These are phyloP conservation scores for Venusia cambrica DNA, from an alignment of 2,888 invertebrate species.

Conservation along the genomic window DNA sequence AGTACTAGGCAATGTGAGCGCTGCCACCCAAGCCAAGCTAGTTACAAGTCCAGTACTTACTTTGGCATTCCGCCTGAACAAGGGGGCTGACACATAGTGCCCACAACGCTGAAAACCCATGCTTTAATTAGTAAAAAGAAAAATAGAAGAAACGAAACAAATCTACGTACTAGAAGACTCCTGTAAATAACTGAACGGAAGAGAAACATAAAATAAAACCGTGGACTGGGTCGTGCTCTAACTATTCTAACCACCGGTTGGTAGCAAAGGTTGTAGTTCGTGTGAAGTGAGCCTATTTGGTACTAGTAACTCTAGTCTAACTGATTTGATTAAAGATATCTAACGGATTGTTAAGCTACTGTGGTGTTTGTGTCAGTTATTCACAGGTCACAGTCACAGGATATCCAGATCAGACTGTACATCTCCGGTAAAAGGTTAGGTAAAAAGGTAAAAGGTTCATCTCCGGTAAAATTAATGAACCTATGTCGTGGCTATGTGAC, in stretches of 20 bases:
- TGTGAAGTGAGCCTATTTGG: no score
- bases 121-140: slow-evolving; percentile 74
- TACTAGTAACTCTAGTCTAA: no score
- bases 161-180: slow-evolving; percentile 50
- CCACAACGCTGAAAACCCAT: slow-evolving; percentile 81
- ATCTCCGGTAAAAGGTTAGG: no score
- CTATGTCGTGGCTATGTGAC: slow-evolving; percentile 29
- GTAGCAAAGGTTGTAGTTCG: no score
- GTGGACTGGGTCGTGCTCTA: slow-evolving; percentile 57
- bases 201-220: slow-evolving; percentile 35
- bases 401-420: no score
- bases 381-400: no score
- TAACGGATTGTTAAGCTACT: no score
- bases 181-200: slow-evolving; percentile 70
- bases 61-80: slow-evolving; percentile 79
- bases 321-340: no score
- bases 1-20: slow-evolving; percentile 33
- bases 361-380: no score
- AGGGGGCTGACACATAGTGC: slow-evolving; percentile 75
- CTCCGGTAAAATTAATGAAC: slow-evolving; percentile 26
- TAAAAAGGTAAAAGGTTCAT: slow-evolving; percentile 22
- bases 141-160: slow-evolving; percentile 42
- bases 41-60: slow-evolving; percentile 59
- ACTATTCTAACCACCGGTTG: no score
- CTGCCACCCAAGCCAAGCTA: slow-evolving; percentile 47